These are phyloP conservation scores for Caenorhabditis virilis DNA, from an alignment of 2,888 invertebrate genomes.

Conservation along the genomic window DNA sequence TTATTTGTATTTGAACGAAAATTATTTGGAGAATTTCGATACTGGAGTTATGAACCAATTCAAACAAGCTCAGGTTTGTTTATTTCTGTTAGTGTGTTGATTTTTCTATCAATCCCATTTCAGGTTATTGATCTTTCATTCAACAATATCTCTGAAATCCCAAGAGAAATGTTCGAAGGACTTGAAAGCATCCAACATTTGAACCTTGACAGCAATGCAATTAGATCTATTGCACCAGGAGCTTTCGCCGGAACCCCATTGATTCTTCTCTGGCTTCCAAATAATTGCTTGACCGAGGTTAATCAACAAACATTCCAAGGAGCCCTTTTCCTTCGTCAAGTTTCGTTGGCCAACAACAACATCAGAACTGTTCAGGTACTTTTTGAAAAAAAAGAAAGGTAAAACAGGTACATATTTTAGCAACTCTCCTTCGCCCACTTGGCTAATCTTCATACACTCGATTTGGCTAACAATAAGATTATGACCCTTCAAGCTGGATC, in stretches of 20 bases:
- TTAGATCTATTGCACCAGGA: constrained; percentile 63
- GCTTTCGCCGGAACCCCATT: constrained; percentile 68
- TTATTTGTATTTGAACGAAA: constrained; percentile 68
- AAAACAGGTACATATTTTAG: constrained; percentile 35
- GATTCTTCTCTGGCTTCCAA: constrained; percentile 67
- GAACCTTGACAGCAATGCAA: constrained; percentile 66
- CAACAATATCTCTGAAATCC: constrained; percentile 64
- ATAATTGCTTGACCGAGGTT: constrained; percentile 65
- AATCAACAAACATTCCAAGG: constrained; percentile 66
- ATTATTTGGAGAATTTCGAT: constrained; percentile 70
- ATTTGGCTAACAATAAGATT: constrained; percentile 80
- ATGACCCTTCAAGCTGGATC: constrained; percentile 56
- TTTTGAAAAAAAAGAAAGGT: too few relatives aligned
- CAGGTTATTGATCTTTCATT: constrained; percentile 67
- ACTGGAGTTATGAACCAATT: constrained; percentile 78
- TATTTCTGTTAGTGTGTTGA: constrained; percentile 77
- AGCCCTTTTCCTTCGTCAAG: constrained; percentile 66
- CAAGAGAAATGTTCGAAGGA: constrained; percentile 59
- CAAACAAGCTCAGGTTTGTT: constrained; percentile 58
- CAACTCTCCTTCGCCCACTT: constrained; percentile 76
- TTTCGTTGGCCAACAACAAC: constrained; percentile 68
- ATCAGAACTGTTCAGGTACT: constrained; percentile 62
- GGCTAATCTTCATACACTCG: constrained; percentile 86
- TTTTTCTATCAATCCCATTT: constrained; percentile 72
- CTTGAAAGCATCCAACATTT: constrained; percentile 68